Base-by-base conservation (phyloP, 2,113 vertebrate species). In the Lampris megalopsis region DNA sequence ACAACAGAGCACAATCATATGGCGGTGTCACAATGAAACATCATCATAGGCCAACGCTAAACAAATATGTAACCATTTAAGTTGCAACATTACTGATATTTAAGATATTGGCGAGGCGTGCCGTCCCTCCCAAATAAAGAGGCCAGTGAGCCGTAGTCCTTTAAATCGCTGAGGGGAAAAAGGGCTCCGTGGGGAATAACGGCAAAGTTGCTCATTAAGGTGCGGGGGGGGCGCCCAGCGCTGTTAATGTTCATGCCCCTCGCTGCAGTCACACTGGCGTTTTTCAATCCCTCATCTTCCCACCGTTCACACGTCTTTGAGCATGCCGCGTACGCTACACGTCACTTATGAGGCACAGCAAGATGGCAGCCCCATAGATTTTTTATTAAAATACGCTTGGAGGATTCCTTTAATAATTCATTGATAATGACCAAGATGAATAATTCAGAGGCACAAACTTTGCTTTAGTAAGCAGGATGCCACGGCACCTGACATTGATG, bases 401-500 rank as follows among this genome's bases (percentile, higher is more conserved):
- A 88, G 89, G 89, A 92, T 88, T 91, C 74, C 91, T 92, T 94
- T 92, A 94, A 94, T 94, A 94, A 94, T 94, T 93, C 89, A 94
- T 94, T 90, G 89, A 94, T 94, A 94, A 95, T 94, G 93, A 94
- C 90, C 90, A 88, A 79, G 83, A 92, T 95, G 86, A 92, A 94
- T 94, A 83, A 94, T 94, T 93, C 87, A 95, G 77, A 79, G 68
- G 81, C 77, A 85, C 89, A 92, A 92, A 93, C 88, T 93, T 94
- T 93, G 92, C 87, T 89, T 91, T 89, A 60, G 89, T 93, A 94
- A 94, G 93, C 92, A 92, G 86, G 91, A 93, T 90, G 88, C 82
- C 81, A 54, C 84, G 79, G 81, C 85, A 89, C 81, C 84, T 91
- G 91, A 91, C 92, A 91, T 87, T 92, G 90, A 93, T 91, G 91